Percentiles rank a stretch among this genome's conserved stretches.
Evolutionary conservation across 92 coral and sea anemone genomes (phyloP).

Genomic region (Desmophyllum pertusum): DNA sequence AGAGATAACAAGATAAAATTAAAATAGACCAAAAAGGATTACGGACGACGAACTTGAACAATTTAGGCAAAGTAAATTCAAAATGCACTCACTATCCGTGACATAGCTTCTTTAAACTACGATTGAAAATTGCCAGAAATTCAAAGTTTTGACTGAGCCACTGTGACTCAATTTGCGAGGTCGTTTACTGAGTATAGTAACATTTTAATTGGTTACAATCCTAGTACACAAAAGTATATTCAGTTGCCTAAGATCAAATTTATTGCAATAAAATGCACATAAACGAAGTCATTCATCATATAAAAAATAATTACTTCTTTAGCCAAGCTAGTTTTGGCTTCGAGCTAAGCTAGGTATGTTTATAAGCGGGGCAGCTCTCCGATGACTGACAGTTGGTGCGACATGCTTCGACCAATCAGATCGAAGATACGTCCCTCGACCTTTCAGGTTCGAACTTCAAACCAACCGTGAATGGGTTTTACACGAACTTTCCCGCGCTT

Average conservation of each 20-base stretch:
- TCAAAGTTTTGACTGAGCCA: no score
- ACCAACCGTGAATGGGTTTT: not conserved
- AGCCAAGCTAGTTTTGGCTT: not conserved
- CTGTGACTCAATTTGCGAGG: not conserved
- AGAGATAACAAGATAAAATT: no score
- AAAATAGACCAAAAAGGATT: no score
- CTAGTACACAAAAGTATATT: not conserved
- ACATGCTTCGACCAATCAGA: not conserved
- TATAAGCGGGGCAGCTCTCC: not conserved
- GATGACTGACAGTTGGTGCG: not conserved
- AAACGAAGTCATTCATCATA: not conserved
- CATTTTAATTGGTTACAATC: not conserved
- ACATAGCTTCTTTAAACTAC: no score
- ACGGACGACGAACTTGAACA: no score
- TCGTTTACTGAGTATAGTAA: not conserved
- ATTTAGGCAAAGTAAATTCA: no score
- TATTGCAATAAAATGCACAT: not conserved
- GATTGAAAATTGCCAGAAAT: not conserved
- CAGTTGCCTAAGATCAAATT: not conserved
- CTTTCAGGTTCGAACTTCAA: not conserved
- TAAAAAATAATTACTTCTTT: not conserved
- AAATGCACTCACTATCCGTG: no score
- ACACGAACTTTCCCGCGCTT: slow-evolving; percentile 6
- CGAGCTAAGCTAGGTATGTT: no score
- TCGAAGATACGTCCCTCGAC: not conserved